phyloP scores from a whole-genome alignment of 2,797 vertebrate species.

The Eupleurogrammus muticus region DNA sequence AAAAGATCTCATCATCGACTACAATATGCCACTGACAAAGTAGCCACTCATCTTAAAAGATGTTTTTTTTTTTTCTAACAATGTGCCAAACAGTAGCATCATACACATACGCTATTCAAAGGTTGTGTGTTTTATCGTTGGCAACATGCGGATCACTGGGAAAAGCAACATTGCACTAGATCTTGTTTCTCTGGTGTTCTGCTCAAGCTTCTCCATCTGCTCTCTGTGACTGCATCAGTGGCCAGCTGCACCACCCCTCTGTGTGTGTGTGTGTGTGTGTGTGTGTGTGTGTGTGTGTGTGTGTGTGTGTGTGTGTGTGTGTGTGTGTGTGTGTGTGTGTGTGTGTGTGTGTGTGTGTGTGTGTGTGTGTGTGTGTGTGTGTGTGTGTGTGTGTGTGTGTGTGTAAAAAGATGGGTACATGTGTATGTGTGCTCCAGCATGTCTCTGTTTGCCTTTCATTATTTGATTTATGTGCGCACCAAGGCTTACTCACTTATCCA shows the following conservation, averaged over 20 bases:
- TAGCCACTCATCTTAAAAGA: background rate
- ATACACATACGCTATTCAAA: slow-evolving; percentile 12
- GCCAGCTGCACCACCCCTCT: slow-evolving; percentile 71
- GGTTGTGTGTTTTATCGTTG: slow-evolving; percentile 37
- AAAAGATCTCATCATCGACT: slow-evolving; percentile 33
- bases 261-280: slow-evolving; percentile 7
- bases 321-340: background rate
- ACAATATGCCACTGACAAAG: slow-evolving; percentile 21
- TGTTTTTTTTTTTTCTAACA: background rate
- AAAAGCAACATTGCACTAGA: slow-evolving; percentile 67
- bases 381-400: background rate
- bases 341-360: too few relatives aligned
- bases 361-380: too few relatives aligned
- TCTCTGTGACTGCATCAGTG: slow-evolving; percentile 66
- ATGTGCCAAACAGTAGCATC: slow-evolving; percentile 9
- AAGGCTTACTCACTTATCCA: slow-evolving; percentile 38
- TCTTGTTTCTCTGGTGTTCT: slow-evolving; percentile 66
- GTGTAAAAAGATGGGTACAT: slow-evolving; percentile 16
- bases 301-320: slow-evolving; percentile 1
- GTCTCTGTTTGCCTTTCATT: slow-evolving; percentile 44
- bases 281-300: slow-evolving; percentile 14
- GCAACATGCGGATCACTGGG: slow-evolving; percentile 37
- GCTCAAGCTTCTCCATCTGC: slow-evolving; percentile 76
- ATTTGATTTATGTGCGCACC: slow-evolving; percentile 51
- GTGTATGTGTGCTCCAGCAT: slow-evolving; percentile 13